These are phyloP conservation scores for Umimayanthus kanabou DNA, from an alignment of 92 coral and sea anemone genomes.

Conservation along the genomic window DNA sequence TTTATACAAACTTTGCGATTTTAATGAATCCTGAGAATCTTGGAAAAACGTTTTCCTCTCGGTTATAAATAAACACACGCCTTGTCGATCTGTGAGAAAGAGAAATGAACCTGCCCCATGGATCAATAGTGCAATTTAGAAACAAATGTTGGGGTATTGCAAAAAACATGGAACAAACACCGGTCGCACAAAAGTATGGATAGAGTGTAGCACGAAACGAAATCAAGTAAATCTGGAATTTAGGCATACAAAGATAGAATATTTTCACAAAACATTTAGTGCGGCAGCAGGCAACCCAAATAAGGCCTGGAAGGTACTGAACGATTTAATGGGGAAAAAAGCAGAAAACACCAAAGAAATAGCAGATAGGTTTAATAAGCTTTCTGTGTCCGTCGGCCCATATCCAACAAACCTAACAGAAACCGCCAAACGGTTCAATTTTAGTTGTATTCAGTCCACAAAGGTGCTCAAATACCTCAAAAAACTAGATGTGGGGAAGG, in stretches of 20 bases:
- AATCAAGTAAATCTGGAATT: background rate
- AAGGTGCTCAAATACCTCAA: too few species aligned
- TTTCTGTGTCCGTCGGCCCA: too few species aligned
- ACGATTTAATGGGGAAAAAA: too few species aligned
- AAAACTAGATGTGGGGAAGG: too few species aligned
- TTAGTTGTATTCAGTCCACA: too few species aligned
- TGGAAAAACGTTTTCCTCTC: conserved; percentile 18
- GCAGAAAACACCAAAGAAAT: too few species aligned
- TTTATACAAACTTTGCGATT: background rate
- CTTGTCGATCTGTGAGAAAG: conserved; percentile 43
- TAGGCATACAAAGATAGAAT: background rate
- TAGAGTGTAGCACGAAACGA: background rate
- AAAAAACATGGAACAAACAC: background rate
- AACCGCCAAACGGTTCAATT: too few species aligned
- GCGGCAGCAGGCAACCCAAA: too few species aligned
- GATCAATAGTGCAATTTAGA: background rate
- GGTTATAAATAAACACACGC: conserved; percentile 31
- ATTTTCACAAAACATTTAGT: too few species aligned
- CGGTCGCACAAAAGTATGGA: background rate
- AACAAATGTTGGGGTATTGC: background rate
- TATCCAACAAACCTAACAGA: too few species aligned
- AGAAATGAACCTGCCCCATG: conserved; percentile 40
- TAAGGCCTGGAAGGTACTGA: too few species aligned
- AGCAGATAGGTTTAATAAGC: too few species aligned
- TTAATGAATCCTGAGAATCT: background rate